These are phyloP conservation scores for Rhombomys opimus DNA, from an alignment of 2,113 vertebrate species.

Conservation along the genomic window DNA sequence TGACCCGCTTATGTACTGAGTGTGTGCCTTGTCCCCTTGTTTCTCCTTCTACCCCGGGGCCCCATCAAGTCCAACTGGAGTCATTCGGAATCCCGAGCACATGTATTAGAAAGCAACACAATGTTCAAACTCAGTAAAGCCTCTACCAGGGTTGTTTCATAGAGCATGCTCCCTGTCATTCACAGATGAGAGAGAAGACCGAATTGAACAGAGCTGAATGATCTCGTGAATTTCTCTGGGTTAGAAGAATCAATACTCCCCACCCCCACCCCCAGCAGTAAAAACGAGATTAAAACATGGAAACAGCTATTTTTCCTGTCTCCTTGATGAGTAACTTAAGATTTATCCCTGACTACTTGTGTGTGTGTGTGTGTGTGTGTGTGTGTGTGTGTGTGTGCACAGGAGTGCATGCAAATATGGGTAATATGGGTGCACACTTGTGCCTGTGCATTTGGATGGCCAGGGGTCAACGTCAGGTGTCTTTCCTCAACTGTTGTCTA, in stretches of 20 bases:
- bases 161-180: conserved; percentile 24
- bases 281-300: conserved; percentile 5
- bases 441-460: too few species aligned
- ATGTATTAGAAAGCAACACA: conserved; percentile 23
- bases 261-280: neutral
- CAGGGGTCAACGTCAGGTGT: neutral
- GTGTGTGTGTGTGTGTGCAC: neutral
- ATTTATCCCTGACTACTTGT: neutral
- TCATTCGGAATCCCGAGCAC: conserved; percentile 49
- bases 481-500: neutral
- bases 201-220: neutral
- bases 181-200: neutral
- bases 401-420: neutral
- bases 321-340: neutral
- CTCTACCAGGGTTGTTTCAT: conserved; percentile 48
- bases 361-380: neutral
- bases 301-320: conserved; percentile 8
- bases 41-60: neutral
- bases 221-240: neutral
- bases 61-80: conserved; percentile 21
- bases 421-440: neutral
- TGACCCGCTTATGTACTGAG: neutral
- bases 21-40: neutral
- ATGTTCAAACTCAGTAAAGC: conserved; percentile 62
- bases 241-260: neutral